Conservation (phyloP, 2,888 invertebrate genomes). For the Agrochola macilenta region DNA sequence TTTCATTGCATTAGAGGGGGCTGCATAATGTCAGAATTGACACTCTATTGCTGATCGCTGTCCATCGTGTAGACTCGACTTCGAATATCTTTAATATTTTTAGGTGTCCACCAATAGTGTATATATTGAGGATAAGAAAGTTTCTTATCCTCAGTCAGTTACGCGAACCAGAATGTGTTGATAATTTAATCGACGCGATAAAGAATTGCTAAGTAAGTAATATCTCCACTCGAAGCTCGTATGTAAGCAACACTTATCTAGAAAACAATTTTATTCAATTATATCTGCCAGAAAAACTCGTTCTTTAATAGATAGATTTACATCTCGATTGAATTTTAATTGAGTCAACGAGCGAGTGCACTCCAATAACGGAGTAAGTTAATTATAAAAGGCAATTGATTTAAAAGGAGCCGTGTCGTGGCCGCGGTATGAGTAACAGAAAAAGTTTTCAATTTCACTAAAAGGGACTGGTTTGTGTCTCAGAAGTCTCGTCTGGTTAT, state of each 20-base stretch:
- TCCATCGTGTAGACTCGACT: conserved; percentile 19
- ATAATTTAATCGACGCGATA: conserved; percentile 67
- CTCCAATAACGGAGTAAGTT: conserved; percentile 88
- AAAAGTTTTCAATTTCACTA: conserved; percentile 91
- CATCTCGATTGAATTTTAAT: conserved; percentile 89
- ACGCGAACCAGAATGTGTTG: conserved; percentile 63
- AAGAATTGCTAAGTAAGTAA: conserved; percentile 67
- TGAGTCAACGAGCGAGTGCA: conserved; percentile 87
- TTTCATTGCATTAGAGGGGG: conserved; percentile 84
- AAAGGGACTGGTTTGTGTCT: conserved; percentile 91
- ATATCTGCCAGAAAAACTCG: conserved; percentile 83
- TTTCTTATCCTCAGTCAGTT: too few species aligned
- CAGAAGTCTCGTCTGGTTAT: conserved; percentile 91
- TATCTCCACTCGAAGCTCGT: conserved; percentile 64
- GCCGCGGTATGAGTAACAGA: conserved; percentile 89
- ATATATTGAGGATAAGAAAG: conserved; percentile 41
- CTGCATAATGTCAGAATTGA: conserved; percentile 86
- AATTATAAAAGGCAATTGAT: conserved; percentile 91
- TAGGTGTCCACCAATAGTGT: conserved; percentile 30
- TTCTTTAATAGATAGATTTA: conserved; percentile 84
- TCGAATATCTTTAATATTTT: conserved; percentile 29
- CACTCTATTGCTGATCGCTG: conserved; percentile 68
- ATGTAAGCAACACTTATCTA: conserved; percentile 73
- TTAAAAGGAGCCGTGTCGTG: conserved; percentile 89
- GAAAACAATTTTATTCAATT: conserved; percentile 79